phyloP scores from a whole-genome alignment of 1,140 invertebrate genomes.

The Bombus terrestris region DNA sequence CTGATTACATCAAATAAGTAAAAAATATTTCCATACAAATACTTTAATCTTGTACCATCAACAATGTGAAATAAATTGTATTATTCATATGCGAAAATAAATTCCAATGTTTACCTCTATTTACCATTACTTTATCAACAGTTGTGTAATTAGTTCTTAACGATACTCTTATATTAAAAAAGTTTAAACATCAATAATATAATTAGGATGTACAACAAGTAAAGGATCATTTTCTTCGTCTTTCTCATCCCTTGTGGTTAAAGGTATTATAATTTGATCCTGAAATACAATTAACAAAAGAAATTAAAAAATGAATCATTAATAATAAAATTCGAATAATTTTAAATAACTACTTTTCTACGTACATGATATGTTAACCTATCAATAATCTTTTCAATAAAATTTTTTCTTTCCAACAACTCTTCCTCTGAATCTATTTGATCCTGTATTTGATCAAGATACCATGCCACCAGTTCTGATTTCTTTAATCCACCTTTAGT shows the following conservation, averaged over 20 bases:
- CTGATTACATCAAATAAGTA: background rate
- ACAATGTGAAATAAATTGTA: background rate
- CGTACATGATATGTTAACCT: conserved; percentile 94
- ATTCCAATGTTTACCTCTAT: background rate
- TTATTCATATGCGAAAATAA: background rate
- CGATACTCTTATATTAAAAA: background rate
- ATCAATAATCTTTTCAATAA: conserved; percentile 98
- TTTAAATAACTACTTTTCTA: conserved; percentile 65
- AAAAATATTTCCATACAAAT: background rate
- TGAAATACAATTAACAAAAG: conserved; percentile 78
- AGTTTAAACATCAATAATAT: conserved; percentile 88
- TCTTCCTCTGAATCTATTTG: conserved; percentile 96
- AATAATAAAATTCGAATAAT: conserved; percentile 5
- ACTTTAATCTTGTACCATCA: background rate
- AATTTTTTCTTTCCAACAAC: conserved; percentile 92
- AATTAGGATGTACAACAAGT: conserved; percentile 98
- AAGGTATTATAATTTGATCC: conserved; percentile 96
- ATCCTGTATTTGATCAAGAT: conserved; percentile 94
- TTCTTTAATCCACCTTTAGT: conserved; percentile 87
- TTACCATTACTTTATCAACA: background rate
- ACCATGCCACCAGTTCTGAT: conserved; percentile 96
- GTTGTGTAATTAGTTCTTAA: background rate
- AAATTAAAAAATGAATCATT: conserved; percentile 28
- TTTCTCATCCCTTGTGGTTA: conserved; percentile 87
- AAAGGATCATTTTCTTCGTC: conserved; percentile 91